Evolutionary conservation across 2,113 vertebrate species (phyloP), one percentile per base, ranked within the genome.

Genomic region (Rhinolophus ferrumequinum): DNA sequence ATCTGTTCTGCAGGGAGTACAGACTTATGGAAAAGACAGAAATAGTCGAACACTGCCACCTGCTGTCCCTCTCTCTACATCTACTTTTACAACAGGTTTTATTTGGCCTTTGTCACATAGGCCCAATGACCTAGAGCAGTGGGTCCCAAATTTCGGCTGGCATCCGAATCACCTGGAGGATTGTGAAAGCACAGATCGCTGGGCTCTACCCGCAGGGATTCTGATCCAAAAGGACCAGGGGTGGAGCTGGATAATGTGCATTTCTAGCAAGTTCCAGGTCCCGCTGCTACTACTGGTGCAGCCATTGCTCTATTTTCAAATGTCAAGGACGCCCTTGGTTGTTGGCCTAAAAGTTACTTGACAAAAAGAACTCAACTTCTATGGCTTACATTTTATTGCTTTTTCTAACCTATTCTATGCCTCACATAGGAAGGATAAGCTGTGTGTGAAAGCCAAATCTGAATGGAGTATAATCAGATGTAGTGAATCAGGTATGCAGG

Each of bases 11-110:
- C 6, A 1, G 6, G 18, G 5, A 89, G 6, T n/a, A 4, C 3
- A 33, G 19, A 18, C 13, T 1, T 2, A 26, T 0, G 9, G n/a
- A 47, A 54, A 92, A 73, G 47, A 44, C 2, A 19, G 85, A 35
- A 14, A 76, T 4, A 66, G 95, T 94, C 54, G 6, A 73, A 98
- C 95, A 97, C 97, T 88, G 98, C 98, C 98, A 97, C 9, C 98
- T 98, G 93, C 97, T 73, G 98, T 90, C 92, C 6, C 7, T 0
- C 41, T 52, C 33, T 35, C 7, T 5, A 70, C 44, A 92, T 72
- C 22, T 14, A 33, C 58, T 70, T 26, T n/a, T 35, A n/a, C 47
- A 52, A 18, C 14, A 7, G 21, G 13, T 67, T 80, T 58, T 21
- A 14, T 47, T 84, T 4, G 3, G 28, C 3, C 26, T 75, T 13